A percentile compares a stretch with the other conserved stretches of the same genome.
Conservation (phyloP, 1,140 invertebrate species). For the Aradophagus sp. region DNA sequence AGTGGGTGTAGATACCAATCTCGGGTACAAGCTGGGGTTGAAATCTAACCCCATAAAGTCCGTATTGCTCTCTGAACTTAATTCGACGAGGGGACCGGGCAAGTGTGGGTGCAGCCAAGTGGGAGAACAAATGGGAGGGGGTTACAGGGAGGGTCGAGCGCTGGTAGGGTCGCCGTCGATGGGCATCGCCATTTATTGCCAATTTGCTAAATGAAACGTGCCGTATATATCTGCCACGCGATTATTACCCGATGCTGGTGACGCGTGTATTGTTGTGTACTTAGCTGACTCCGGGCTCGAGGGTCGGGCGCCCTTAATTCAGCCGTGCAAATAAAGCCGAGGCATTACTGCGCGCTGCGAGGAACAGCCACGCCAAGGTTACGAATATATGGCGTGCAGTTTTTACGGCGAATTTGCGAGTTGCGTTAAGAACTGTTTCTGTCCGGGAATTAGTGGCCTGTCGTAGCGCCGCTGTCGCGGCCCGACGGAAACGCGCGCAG, state of each 20-base stretch:
- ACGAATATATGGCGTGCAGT: constrained; percentile 14
- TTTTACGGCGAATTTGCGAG: constrained; percentile 6
- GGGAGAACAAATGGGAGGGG: too few species aligned
- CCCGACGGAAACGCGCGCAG: too few species aligned
- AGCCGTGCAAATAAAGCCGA: constrained; percentile 19
- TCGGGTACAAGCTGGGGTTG: constrained; percentile 64
- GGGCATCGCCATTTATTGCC: constrained; percentile 73
- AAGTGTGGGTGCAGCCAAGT: constrained; percentile 9
- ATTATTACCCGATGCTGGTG: constrained; percentile 45
- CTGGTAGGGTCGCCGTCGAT: constrained; percentile 64
- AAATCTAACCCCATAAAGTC: constrained; percentile 69
- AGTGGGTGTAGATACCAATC: constrained; percentile 68
- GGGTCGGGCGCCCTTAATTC: constrained; percentile 29
- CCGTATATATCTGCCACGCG: constrained; percentile 54
- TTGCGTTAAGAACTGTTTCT: constrained; percentile 9
- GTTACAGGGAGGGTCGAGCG: constrained; percentile 62
- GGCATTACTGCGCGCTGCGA: constrained; percentile 5
- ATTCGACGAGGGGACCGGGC: constrained; percentile 63
- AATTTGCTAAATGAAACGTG: constrained; percentile 75
- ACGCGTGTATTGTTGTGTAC: constrained; percentile 48
- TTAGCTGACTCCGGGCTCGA: constrained; percentile 5
- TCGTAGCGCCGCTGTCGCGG: too few species aligned
- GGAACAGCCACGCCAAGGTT: constrained; percentile 4
- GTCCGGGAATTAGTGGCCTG: constrained; percentile 7
- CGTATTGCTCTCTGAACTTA: constrained; percentile 65